Conservation (phyloP, 1,140 invertebrate genomes). For the Diorhabda elongata region DNA sequence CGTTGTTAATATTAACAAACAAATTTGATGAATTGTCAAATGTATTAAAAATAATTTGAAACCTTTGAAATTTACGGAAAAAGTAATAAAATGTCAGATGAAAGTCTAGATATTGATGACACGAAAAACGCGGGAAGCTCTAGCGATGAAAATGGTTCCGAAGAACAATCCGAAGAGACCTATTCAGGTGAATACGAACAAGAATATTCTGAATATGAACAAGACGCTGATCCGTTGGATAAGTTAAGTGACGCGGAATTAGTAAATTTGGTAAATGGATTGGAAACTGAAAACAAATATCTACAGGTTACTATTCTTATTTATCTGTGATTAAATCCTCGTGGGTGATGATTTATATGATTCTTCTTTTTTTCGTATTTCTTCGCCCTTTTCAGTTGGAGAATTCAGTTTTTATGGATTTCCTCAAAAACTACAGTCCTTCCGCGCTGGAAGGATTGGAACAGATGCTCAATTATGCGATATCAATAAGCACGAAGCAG, state of each 20-base stretch:
- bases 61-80: no score
- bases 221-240: constrained; percentile 18
- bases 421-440: constrained; percentile 24
- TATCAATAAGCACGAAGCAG: neutral
- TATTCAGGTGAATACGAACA: neutral
- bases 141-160: no score
- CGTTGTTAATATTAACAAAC: no score
- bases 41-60: no score
- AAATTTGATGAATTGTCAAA: no score
- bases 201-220: neutral
- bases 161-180: neutral
- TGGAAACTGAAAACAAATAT: constrained; percentile 24
- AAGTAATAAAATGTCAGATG: no score
- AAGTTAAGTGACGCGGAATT: constrained; percentile 26
- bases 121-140: no score
- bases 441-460: constrained; percentile 24
- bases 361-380: neutral
- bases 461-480: constrained; percentile 16
- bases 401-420: constrained; percentile 23
- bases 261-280: constrained; percentile 23
- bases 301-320: neutral
- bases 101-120: no score
- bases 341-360: neutral
- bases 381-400: constrained; percentile 7
- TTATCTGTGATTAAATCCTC: neutral